A percentile compares a stretch with the other conserved stretches of the same genome.
phyloP scores from a whole-genome alignment of 2,888 invertebrate genomes.

The Drosophila pseudotalamancana region DNA sequence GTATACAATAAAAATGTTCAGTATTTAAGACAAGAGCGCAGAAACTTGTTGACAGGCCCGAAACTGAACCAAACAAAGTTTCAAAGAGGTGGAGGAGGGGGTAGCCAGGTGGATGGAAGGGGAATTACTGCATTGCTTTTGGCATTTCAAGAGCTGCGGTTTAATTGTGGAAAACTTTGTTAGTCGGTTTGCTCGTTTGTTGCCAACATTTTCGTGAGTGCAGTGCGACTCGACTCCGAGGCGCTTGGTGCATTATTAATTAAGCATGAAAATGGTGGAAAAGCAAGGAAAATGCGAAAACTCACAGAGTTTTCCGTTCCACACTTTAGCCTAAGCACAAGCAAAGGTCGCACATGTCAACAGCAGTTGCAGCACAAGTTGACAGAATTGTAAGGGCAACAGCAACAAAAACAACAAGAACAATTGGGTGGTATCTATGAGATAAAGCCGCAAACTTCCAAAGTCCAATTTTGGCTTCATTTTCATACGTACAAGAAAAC shows the following conservation, averaged over 20 bases:
- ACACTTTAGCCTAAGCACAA: not conserved
- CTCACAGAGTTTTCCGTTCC: not conserved
- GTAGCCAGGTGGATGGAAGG: not conserved
- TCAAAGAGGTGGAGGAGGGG: not conserved
- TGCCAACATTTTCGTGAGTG: conserved; percentile 18
- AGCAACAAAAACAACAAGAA: conserved; percentile 1
- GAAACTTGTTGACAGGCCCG: conserved; percentile 36
- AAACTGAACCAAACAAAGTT: conserved; percentile 33
- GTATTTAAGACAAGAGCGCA: conserved; percentile 14
- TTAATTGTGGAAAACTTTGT: conserved; percentile 44
- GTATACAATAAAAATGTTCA: conserved; percentile 31
- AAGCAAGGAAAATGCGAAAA: conserved; percentile 1
- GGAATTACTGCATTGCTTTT: conserved; percentile 20
- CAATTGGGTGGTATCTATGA: conserved; percentile 13
- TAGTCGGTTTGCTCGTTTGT: conserved; percentile 21
- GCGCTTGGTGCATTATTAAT: conserved; percentile 63
- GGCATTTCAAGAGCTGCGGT: conserved; percentile 38
- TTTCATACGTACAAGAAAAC: conserved; percentile 31
- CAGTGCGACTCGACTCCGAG: conserved; percentile 25
- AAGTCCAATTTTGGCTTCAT: conserved; percentile 37
- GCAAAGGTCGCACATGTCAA: conserved; percentile 56
- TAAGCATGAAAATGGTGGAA: conserved; percentile 57
- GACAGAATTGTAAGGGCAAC: not conserved
- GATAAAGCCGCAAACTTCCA: conserved; percentile 45
- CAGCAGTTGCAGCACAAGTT: conserved; percentile 36